Percentiles rank a stretch among this genome's conserved stretches.
phyloP scores from a whole-genome alignment of 1,140 invertebrate species.

The Aphaenogaster rudis region DNA sequence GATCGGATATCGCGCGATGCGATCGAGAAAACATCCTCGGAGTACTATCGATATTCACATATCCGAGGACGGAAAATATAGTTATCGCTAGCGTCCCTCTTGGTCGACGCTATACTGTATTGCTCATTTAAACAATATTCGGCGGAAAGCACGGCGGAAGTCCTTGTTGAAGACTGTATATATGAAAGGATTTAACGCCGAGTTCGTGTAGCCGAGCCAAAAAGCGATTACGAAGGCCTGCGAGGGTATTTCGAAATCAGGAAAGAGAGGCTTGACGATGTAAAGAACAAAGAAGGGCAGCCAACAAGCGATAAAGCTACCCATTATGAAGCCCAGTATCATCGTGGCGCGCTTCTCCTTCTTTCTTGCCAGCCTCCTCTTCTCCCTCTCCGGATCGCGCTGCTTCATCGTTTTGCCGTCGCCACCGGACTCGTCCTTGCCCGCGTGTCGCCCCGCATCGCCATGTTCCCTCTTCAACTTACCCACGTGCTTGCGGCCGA shows the following conservation, averaged over 20 bases:
- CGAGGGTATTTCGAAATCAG: slow-evolving; percentile 91
- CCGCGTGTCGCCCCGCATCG: slow-evolving; percentile 74
- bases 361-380: slow-evolving; percentile 96
- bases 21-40: slow-evolving; percentile 33
- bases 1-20: slow-evolving; percentile 27
- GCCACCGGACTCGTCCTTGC: slow-evolving; percentile 82
- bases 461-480: slow-evolving; percentile 87
- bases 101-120: slow-evolving; percentile 20
- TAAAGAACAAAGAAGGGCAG: slow-evolving; percentile 99
- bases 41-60: background rate
- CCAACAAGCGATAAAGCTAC: slow-evolving; percentile 99
- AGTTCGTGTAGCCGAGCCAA: slow-evolving; percentile 99
- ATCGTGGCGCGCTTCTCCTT: slow-evolving; percentile 99
- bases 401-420: slow-evolving; percentile 91
- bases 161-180: slow-evolving; percentile 99
- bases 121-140: slow-evolving; percentile 97
- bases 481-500: slow-evolving; percentile 90
- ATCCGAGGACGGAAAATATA: slow-evolving; percentile 20
- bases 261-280: slow-evolving; percentile 94
- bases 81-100: slow-evolving; percentile 64
- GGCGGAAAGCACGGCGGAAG: slow-evolving; percentile 97
- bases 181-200: slow-evolving; percentile 98
- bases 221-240: slow-evolving; percentile 98
- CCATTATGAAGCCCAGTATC: slow-evolving; percentile 99
- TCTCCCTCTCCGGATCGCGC: slow-evolving; percentile 96